Evolutionary conservation across 2,888 invertebrate genomes (phyloP), one percentile per base, ranked within the genome.

Genomic region (Invenusta paracnida): DNA sequence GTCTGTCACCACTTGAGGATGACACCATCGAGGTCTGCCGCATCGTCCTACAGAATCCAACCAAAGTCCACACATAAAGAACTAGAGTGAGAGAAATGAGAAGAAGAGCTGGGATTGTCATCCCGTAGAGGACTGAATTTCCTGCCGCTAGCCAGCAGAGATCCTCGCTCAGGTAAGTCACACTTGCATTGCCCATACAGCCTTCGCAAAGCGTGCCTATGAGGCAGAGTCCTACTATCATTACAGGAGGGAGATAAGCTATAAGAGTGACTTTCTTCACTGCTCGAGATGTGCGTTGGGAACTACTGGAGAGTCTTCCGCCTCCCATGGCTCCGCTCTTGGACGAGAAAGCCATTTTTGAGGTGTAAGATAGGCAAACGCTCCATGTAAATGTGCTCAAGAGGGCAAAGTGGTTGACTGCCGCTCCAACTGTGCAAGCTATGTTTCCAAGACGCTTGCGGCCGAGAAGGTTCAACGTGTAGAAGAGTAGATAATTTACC

Each of bases 351-450:
- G n/a, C n/a, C n/a, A n/a, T n/a, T n/a, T n/a, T n/a, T n/a, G n/a
- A n/a, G n/a, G n/a, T n/a, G n/a, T n/a, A n/a, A n/a, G 84, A 66
- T 17, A 67, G 28, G 67, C 84, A 84, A 25, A 67, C 23, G 29
- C 84, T 84, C 84, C 84, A 84, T 0, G 84, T 5, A 67, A 84
- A 84, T 1, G 29, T 27, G 28, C 67, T 67, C 1, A 84, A 25
- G 1, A 67, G 67, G 25, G 25, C n/a, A 67, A 81, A 48, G 28
- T 84, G 84, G 25, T 48, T 84, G 0, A 73, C 0, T 29, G 67
- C 29, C 0, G 84, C 66, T 25, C 84, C 84, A 2, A 84, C 31
- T 67, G 2, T 0, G 29, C 84, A 84, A 25, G 28, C 84, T 1
- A 84, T 29, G 13, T 67, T 17, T 2, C 67, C 84, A 1, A 67